Base-by-base conservation (phyloP, 1,140 invertebrate genomes). In the Planococcus citri region DNA sequence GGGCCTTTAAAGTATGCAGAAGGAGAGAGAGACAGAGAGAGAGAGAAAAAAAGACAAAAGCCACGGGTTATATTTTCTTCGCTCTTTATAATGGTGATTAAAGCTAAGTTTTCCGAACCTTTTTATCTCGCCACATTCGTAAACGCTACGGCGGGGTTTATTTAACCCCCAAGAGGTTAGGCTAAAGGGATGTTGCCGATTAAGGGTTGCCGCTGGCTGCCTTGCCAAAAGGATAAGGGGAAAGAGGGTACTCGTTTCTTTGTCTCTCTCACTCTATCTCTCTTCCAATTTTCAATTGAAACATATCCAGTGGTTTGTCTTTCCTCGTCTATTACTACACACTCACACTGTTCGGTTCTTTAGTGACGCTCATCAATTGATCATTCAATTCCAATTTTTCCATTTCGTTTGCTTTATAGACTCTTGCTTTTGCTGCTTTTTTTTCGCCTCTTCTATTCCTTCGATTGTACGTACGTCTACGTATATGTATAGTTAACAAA, bases 41-140 rank as follows among this genome's bases (percentile, higher is more conserved):
- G n/a, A 3, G 2, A 9, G 41, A 17, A 51, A n/a, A 51, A 51
- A 51, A 51, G 41, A 51, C 41, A 51, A 51, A 51, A 51, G 41
- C 41, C 41, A 51, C 41, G 41, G 41, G 41, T 51, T 51, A 51
- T 51, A 51, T 51, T 51, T 51, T 51, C 41, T 51, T 51, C 41
- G 41, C 41, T 51, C 17, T 51, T 9, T 20, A 51, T 20, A 14
- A 51, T 17, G 41, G 41, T 20, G 41, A 20, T 51, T 51, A 51
- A 51, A 51, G 41, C 41, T 51, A 51, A 51, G 41, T 51, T 51
- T 51, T 51, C 4, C 41, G 41, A 51, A 51, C 41, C 41, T 51
- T 51, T 51, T 51, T 51, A 51, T 51, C 41, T 51, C 41, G 41
- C 41, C 41, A 20, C n/a, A n/a, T n/a, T n/a, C n/a, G n/a, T n/a